Evolutionary conservation across 2,888 invertebrate species (phyloP).

Genomic region (Pseudococcus longispinus): DNA sequence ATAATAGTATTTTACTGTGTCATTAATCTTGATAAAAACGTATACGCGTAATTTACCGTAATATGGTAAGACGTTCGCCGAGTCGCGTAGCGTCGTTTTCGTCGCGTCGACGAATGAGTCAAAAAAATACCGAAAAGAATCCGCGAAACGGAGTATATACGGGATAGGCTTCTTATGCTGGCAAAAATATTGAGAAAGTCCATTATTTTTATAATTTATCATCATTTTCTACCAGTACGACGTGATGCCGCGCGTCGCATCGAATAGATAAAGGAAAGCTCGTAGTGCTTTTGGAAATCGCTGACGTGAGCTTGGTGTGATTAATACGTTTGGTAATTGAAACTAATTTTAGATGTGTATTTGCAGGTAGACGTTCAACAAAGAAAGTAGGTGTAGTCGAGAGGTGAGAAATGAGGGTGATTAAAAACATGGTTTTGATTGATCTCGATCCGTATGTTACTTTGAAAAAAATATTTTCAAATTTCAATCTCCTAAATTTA

Average conservation of each 20-base stretch:
- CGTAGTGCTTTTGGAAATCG: neutral
- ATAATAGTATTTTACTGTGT: slow-evolving; percentile 18
- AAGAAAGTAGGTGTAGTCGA: neutral
- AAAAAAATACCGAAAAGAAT: neutral
- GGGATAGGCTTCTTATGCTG: neutral
- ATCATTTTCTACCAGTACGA: neutral
- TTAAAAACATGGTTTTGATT: neutral
- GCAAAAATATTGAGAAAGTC: slow-evolving; percentile 29
- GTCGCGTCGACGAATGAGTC: neutral
- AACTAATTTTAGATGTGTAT: neutral
- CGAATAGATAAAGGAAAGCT: slow-evolving; percentile 4
- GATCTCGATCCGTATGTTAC: neutral
- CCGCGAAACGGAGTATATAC: neutral
- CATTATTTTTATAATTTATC: slow-evolving; percentile 46
- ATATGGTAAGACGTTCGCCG: neutral
- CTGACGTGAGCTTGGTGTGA: neutral
- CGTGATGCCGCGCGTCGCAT: neutral
- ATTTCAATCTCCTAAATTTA: neutral
- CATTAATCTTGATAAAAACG: slow-evolving; percentile 36
- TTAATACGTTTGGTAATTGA: neutral
- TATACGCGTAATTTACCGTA: slow-evolving; percentile 10
- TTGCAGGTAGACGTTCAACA: neutral
- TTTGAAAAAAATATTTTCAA: neutral
- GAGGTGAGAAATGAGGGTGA: neutral
- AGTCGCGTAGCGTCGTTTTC: neutral